These are phyloP conservation scores for Anthopleura xanthogrammica DNA, from an alignment of 92 coral and sea anemone species.

Conservation along the genomic window DNA sequence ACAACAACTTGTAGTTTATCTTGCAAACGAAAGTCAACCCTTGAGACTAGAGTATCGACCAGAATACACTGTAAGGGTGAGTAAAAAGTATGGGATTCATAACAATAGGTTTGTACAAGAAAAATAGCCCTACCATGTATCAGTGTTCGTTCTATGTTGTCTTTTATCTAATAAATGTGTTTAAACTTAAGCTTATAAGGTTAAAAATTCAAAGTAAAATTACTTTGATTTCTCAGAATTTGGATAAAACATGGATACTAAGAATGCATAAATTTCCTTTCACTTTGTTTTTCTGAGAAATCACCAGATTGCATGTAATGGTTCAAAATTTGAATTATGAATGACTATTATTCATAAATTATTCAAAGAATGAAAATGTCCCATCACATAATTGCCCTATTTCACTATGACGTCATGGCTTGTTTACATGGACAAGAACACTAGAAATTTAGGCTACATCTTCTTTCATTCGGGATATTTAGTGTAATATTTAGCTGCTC, in stretches of 20 bases:
- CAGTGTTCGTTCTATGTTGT: no score
- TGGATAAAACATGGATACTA: not conserved
- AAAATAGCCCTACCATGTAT: no score
- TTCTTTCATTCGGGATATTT: no score
- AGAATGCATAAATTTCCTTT: not conserved
- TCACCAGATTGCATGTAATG: not conserved
- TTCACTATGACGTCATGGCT: no score
- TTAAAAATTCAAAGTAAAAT: not conserved
- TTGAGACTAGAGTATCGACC: not conserved
- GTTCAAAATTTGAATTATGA: not conserved
- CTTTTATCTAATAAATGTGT: no score
- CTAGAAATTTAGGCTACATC: no score
- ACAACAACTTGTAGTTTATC: not conserved
- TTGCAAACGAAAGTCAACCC: not conserved
- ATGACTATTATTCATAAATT: no score
- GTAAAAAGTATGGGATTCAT: not conserved
- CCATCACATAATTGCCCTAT: no score
- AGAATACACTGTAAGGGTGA: constrained; percentile 1
- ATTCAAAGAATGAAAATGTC: no score
- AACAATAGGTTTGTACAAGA: not conserved
- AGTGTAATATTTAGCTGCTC: no score
- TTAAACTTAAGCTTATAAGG: not conserved
- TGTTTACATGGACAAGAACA: no score
- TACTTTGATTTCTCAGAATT: not conserved
- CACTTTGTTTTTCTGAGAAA: not conserved